Evolutionary conservation across 2,113 vertebrate species (phyloP), one percentile per base, ranked within the genome.

Genomic region (Nettapus auritus): DNA sequence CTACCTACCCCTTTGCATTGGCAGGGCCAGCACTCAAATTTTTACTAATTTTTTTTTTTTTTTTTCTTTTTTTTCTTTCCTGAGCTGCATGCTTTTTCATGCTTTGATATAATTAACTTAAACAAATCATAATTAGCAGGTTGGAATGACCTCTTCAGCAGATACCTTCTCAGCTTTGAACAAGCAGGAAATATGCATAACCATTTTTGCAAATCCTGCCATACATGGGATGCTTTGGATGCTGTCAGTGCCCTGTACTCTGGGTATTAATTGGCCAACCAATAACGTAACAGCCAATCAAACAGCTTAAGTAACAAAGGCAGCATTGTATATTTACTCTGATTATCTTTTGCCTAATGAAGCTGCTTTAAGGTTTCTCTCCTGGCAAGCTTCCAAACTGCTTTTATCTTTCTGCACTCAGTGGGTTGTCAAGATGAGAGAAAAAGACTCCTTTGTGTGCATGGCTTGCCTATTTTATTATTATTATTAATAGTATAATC

Each of bases 291-390:
- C 70, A 94, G 88, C 93, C 93, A 96, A 96, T 95, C 96, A 96
- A 96, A 90, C 69, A 87, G 92, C 86, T 96, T 94, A 96, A 95
- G 81, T 96, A 93, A 95, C 94, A 97, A 97, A 96, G 93, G 57
- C 83, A 90, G 93, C 80, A 94, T 94, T 96, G 93, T 96, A 57
- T 97, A 95, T 96, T 96, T 96, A 92, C 94, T 96, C 92, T 96
- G 96, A 96, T 96, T 97, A 97, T 97, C 94, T 97, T 93, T 92
- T 95, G 96, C 93, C 83, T 96, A 97, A 97, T 96, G 96, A 97
- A 96, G 90, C 92, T 92, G 90, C 96, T 96, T 96, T 97, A 96
- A 96, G 92, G 88, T 97, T 97, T 95, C 86, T 95, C 53, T 87
- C 63, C 81, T 96, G 96, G 96, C 92, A 94, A 94, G 66, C 70